Percentiles rank a stretch among this genome's conserved stretches.
phyloP scores from a whole-genome alignment of 1,140 invertebrate genomes.

The Formica exsecta region DNA sequence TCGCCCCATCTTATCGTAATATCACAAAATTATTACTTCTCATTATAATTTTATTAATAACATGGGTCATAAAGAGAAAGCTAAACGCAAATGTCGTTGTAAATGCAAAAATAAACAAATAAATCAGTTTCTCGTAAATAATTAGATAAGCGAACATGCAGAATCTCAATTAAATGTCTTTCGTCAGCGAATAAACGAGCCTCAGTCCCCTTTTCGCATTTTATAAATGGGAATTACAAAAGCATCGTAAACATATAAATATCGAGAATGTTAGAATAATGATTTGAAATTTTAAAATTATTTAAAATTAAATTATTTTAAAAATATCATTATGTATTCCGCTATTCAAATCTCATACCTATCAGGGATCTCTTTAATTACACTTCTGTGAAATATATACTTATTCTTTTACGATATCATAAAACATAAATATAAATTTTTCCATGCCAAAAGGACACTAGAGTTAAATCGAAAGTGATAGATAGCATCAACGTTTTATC shows the following conservation, averaged over 20 bases:
- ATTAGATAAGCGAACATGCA: conserved; percentile 16
- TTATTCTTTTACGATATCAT: not conserved
- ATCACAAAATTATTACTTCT: conserved; percentile 46
- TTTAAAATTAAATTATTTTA: no score
- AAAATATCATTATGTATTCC: not conserved
- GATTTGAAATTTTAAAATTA: not conserved
- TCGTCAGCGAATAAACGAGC: conserved; percentile 15
- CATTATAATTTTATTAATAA: conserved; percentile 29
- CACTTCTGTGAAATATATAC: not conserved
- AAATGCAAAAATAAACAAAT: conserved; percentile 29
- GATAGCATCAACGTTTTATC: conserved; percentile 23
- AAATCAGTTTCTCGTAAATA: conserved; percentile 15
- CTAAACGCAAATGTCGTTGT: conserved; percentile 10
- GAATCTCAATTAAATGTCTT: not conserved
- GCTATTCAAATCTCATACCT: not conserved
- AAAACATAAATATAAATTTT: not conserved
- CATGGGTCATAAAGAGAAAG: conserved; percentile 32
- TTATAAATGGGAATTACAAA: not conserved
- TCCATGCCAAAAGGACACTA: not conserved
- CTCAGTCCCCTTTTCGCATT: not conserved
- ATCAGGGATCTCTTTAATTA: not conserved
- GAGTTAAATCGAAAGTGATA: conserved; percentile 18
- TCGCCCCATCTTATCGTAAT: conserved; percentile 31
- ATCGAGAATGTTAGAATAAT: not conserved
- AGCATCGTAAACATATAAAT: not conserved